These are phyloP conservation scores for Gambusia yucatana DNA, from an alignment of 2,797 vertebrate species.

Conservation along the genomic window DNA sequence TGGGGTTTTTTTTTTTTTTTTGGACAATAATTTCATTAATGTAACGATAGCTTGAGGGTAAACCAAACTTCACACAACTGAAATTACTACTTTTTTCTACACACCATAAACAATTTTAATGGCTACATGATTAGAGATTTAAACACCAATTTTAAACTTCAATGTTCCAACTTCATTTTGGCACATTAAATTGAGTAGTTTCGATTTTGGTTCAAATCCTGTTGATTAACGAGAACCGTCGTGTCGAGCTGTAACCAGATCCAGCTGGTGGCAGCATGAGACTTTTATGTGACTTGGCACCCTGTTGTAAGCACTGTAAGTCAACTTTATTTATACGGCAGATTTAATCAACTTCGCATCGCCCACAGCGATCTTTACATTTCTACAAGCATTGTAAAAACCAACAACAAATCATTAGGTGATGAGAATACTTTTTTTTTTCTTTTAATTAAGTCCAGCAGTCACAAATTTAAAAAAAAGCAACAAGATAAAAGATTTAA, in stretches of 20 bases:
- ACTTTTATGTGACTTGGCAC: background rate
- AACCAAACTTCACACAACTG: background rate
- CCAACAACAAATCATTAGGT: background rate
- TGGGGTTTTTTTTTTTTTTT: background rate
- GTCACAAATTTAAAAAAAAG: too few species aligned
- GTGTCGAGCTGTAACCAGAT: background rate
- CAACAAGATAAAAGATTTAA: too few species aligned
- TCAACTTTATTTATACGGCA: background rate
- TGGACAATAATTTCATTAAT: background rate
- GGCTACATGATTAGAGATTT: background rate
- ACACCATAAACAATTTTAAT: background rate
- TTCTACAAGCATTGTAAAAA: background rate
- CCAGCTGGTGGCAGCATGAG: background rate
- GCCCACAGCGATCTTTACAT: background rate
- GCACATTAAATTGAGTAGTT: background rate
- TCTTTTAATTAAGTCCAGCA: too few species aligned
- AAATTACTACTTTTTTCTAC: background rate
- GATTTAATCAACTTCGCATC: background rate
- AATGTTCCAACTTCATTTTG: background rate
- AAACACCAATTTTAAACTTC: background rate
- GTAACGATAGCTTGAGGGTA: background rate
- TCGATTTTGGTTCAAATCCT: background rate
- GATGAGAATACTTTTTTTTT: background rate
- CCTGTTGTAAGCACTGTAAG: background rate
- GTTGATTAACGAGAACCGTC: background rate